Evolutionary conservation across 2,888 invertebrate genomes (phyloP).

Genomic region (Ctenicera cuprea): DNA sequence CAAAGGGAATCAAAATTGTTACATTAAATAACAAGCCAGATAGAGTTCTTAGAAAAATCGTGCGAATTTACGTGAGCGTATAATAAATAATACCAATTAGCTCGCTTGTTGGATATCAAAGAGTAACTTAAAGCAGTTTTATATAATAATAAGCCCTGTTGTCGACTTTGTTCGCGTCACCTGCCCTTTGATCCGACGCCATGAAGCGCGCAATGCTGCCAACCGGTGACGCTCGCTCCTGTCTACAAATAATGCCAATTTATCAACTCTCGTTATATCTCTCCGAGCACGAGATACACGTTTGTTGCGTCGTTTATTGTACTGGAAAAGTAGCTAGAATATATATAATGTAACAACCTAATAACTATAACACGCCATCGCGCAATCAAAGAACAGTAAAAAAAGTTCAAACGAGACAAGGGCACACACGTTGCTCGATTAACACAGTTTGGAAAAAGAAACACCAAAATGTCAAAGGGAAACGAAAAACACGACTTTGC

Average conservation of each 20-base stretch:
- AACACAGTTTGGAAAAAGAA: neutral
- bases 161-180: conserved; percentile 68
- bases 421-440: neutral
- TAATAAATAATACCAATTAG: conserved; percentile 68
- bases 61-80: conserved; percentile 51
- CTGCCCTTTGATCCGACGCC: conserved; percentile 68
- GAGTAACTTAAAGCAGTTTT: conserved; percentile 67
- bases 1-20: too few relatives aligned
- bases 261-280: conserved; percentile 62
- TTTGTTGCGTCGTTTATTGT: conserved; percentile 50
- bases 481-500: too few relatives aligned
- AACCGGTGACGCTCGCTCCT: conserved; percentile 58
- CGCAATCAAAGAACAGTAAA: conserved; percentile 26
- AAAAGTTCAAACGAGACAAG: neutral
- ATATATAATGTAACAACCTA: conserved; percentile 18
- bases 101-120: conserved; percentile 66
- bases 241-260: conserved; percentile 69
- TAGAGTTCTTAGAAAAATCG: conserved; percentile 44
- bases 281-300: conserved; percentile 34
- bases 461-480: neutral
- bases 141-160: conserved; percentile 67
- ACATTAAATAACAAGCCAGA: conserved; percentile 17
- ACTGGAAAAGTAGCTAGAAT: conserved; percentile 48
- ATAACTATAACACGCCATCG: conserved; percentile 26
- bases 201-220: conserved; percentile 65